Evolutionary conservation across 1,140 invertebrate species (phyloP).

Genomic region (Pemphigus obesinymphae): DNA sequence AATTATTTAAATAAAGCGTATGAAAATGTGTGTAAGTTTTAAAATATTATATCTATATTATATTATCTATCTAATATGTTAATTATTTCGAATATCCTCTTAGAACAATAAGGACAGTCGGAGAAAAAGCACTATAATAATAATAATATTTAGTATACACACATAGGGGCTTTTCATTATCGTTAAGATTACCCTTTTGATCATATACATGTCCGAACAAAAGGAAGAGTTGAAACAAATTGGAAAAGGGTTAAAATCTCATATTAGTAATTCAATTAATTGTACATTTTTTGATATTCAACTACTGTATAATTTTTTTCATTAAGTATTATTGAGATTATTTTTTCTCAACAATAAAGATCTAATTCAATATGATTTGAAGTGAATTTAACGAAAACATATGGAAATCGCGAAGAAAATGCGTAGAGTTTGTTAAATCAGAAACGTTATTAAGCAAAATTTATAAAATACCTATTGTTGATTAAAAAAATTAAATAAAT

Average conservation of each 20-base stretch:
- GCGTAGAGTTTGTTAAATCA: not conserved
- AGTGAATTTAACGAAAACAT: not conserved
- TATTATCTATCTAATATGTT: not conserved
- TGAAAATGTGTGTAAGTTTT: not conserved
- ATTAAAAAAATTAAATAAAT: not conserved
- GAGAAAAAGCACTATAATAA: not conserved
- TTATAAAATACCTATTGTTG: not conserved
- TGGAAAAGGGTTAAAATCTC: not conserved
- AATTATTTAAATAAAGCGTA: not conserved
- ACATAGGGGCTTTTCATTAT: not conserved
- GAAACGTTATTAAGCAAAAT: not conserved
- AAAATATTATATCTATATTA: not conserved
- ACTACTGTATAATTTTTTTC: no score
- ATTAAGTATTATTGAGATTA: no score
- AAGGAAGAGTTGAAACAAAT: not conserved
- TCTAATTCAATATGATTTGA: no score
- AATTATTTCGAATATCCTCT: not conserved
- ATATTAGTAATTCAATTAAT: no score
- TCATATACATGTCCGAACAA: not conserved
- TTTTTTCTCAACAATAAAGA: no score
- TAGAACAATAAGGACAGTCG: not conserved
- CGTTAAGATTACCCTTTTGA: not conserved
- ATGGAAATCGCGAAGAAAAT: constrained; percentile 20
- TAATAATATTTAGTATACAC: not conserved
- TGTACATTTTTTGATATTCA: no score